Base-by-base conservation (phyloP, 2,113 vertebrate genomes). In the Sturnira hondurensis region DNA sequence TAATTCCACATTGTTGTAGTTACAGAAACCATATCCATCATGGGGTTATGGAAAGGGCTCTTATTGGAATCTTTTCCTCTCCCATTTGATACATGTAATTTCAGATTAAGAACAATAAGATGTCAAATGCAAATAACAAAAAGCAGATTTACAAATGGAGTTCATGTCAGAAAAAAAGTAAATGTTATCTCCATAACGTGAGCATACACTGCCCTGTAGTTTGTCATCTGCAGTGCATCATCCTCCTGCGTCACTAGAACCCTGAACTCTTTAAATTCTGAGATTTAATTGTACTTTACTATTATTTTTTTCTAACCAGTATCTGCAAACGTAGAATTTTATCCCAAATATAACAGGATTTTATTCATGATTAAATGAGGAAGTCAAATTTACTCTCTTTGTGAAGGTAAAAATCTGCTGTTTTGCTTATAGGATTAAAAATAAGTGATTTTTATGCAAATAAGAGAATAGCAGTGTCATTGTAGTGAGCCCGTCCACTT, bases 341-440 rank as follows among this genome's bases (percentile, higher is more conserved):
- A 73, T 43, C 33, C 22, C 38, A 41, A 47, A 50, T 91, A 56
- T 31, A 20, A 73, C 13, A 80, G 41, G 82, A 78, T 31, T 84
- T 47, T 87, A 85, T 19, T 65, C 82, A 7, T 96, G 52, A 94
- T 58, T 86, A 56, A 83, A 95, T 88, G 22, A 91, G n/a, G 74
- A 63, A 76, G 80, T 74, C 5, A 54, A 54, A 58, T 88, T 47
- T 63, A 58, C 82, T 89, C 68, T 70, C 11, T 52, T 91, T 71
- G 15, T 43, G 19, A 87, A 45, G 82, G n/a, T 77, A 87, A 43
- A 93, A 83, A 78, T 6, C 28, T 22, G n/a, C 52, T 56, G 9
- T 50, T 91, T 88, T 68, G 38, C 89, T 89, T 93, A 16, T 73
- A 83, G 15, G 54, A 70, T 86, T 78, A 24, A 85, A 96, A 74